These are phyloP conservation scores for Dicranocentrus wangi DNA, from an alignment of 2,888 invertebrate species.

Conservation along the genomic window DNA sequence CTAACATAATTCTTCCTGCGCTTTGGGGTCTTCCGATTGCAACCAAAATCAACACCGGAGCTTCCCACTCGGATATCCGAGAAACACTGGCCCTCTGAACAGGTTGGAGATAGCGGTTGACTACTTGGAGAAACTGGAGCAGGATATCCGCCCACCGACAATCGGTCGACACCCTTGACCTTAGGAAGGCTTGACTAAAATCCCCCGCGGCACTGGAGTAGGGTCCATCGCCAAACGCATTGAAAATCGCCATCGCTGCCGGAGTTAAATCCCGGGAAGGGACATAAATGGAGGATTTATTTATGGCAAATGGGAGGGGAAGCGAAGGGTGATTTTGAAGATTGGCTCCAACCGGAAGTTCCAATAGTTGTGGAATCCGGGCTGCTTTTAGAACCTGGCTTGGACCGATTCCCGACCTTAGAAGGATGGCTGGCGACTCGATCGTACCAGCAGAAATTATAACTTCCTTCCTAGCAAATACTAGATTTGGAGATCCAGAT, in stretches of 20 bases:
- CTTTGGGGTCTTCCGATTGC: slow-evolving; percentile 24
- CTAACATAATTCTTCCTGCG: slow-evolving; percentile 12
- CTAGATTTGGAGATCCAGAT: not conserved
- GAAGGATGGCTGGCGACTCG: not conserved
- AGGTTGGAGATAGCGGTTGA: slow-evolving; percentile 2
- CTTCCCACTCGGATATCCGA: slow-evolving; percentile 4
- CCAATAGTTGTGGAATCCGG: not conserved
- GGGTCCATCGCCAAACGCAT: not conserved
- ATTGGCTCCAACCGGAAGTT: slow-evolving; percentile 31
- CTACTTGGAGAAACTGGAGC: slow-evolving; percentile 45
- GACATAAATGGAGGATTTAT: not conserved
- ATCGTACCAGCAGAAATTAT: not conserved
- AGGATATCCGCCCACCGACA: no score
- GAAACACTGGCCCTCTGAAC: slow-evolving; percentile 14
- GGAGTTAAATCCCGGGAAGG: slow-evolving; percentile 24
- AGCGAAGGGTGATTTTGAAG: slow-evolving; percentile 14
- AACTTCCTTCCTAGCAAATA: not conserved
- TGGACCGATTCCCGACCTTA: slow-evolving; percentile 11
- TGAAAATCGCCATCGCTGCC: not conserved
- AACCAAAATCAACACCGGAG: not conserved
- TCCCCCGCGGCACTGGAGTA: not conserved
- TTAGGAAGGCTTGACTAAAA: slow-evolving; percentile 8
- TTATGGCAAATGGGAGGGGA: slow-evolving; percentile 4
- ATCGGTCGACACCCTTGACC: no score
- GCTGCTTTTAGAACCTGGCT: not conserved